Evolutionary conservation across 2,888 invertebrate genomes (phyloP).

Genomic region (Sturmia bella): DNA sequence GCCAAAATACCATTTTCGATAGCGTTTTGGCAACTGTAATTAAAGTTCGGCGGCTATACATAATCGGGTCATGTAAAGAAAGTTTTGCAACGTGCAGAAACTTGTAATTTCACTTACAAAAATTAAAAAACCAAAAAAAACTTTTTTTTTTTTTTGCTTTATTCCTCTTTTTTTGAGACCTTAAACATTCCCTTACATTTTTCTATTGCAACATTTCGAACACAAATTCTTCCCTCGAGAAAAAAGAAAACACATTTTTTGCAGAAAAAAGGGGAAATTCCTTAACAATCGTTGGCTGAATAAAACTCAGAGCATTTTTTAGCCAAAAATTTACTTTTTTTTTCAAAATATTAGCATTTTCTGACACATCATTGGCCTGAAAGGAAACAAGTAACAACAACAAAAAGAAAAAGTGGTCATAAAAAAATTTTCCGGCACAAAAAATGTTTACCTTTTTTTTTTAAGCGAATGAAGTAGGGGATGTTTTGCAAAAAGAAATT

Average conservation of each 20-base stretch:
- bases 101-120: no score
- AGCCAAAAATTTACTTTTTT: conserved; percentile 76
- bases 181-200: conserved; percentile 39
- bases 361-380: conserved; percentile 76
- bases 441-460: conserved; percentile 37
- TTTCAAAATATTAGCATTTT: conserved; percentile 77
- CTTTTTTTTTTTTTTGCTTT: no score
- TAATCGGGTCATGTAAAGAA: no score
- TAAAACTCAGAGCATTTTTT: conserved; percentile 74
- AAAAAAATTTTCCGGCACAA: conserved; percentile 47
- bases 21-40: no score
- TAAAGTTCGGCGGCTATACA: no score
- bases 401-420: conserved; percentile 65
- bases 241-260: conserved; percentile 4
- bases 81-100: no score
- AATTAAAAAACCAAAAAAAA: no score
- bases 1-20: no score
- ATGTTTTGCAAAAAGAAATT: conserved; percentile 51
- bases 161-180: not conserved
- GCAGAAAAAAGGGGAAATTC: conserved; percentile 74
- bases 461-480: conserved; percentile 35
- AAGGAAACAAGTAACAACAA: conserved; percentile 69
- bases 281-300: conserved; percentile 73
- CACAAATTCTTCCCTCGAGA: conserved; percentile 4
- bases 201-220: no score